Percentiles rank a stretch among this genome's conserved stretches.
phyloP scores from a whole-genome alignment of 2,797 vertebrate genomes.

The Pseudomugil tenellus region DNA sequence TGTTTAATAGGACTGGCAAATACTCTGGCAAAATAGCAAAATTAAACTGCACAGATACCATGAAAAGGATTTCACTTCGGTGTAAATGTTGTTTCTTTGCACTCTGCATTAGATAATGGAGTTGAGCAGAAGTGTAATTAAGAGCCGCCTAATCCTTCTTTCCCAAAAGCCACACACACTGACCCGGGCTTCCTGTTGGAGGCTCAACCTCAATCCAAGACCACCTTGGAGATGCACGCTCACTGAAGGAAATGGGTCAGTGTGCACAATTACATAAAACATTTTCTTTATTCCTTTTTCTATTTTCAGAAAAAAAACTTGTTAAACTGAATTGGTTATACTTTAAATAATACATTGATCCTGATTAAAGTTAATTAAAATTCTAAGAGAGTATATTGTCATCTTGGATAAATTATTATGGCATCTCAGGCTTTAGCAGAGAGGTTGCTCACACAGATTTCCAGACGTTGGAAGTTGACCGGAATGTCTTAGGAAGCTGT shows the following conservation, averaged over 20 bases:
- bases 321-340: neutral
- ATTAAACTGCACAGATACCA: neutral
- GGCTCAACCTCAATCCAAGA: conserved; percentile 9
- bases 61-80: conserved; percentile 18
- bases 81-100: neutral
- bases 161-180: conserved; percentile 8
- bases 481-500: neutral
- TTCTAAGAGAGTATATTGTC: too few relatives aligned
- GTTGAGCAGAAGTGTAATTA: conserved; percentile 17
- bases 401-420: neutral
- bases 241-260: neutral
- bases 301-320: neutral
- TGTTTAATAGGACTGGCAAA: neutral
- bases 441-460: neutral
- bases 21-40: neutral
- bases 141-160: conserved; percentile 13
- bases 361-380: too few relatives aligned
- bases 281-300: neutral
- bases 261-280: neutral
- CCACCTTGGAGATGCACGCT: conserved; percentile 15
- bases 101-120: conserved; percentile 7
- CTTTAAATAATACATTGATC: neutral
- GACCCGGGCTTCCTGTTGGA: conserved; percentile 27
- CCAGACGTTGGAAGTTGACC: neutral
- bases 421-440: neutral